Conservation (phyloP, 2,113 vertebrate species). For the Irena cyanogastra region DNA sequence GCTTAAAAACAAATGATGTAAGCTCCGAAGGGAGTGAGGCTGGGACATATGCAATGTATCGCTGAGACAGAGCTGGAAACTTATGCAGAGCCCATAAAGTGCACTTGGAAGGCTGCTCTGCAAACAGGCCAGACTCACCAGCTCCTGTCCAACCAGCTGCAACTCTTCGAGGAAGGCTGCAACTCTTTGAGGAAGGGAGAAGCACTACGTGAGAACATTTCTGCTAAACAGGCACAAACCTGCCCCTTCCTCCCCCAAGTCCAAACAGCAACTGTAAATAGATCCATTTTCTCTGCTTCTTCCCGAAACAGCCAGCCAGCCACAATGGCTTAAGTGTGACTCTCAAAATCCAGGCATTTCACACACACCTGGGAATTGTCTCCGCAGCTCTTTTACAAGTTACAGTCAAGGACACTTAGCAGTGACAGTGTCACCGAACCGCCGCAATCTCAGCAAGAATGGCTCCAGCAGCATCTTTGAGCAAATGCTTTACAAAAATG, state of each 20-base stretch:
- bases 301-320: not conserved
- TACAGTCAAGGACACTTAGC: conserved; percentile 45
- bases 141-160: conserved; percentile 36
- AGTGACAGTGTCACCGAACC: not conserved
- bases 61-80: conserved; percentile 63
- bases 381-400: not conserved
- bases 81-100: conserved; percentile 44
- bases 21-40: conserved; percentile 58
- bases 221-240: not conserved
- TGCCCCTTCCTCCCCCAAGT: not conserved
- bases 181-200: not conserved
- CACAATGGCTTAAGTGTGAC: not conserved
- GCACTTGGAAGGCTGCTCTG: conserved; percentile 53
- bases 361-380: not conserved
- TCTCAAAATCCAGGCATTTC: not conserved
- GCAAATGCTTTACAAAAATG: not conserved
- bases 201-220: not conserved
- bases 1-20: conserved; percentile 77
- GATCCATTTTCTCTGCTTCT: not conserved
- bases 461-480: not conserved
- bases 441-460: accelerated
- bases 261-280: not conserved
- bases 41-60: conserved; percentile 54
- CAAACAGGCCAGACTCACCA: not conserved
- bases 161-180: not conserved